Evolutionary conservation across 2,113 vertebrate genomes (phyloP).

Genomic region (Ptilorrhoa leucosticta): DNA sequence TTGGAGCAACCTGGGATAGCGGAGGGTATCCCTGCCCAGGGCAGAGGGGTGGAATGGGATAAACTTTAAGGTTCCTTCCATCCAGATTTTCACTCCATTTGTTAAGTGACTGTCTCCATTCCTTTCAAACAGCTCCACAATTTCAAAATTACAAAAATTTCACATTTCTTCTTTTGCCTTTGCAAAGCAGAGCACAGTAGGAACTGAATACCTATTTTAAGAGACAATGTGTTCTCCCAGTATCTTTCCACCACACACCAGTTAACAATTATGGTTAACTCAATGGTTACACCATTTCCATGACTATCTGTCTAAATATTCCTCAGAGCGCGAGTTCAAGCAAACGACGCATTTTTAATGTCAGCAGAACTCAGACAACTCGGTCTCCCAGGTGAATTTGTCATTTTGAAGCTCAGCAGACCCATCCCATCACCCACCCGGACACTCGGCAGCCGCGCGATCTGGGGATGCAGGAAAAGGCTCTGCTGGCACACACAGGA

Average conservation of each 20-base stretch:
- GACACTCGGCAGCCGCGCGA: slow-evolving; percentile 18
- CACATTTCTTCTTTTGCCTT: neutral
- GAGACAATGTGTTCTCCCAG: neutral
- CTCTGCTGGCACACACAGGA: slow-evolving; percentile 39
- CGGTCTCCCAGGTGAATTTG: slow-evolving; percentile 53
- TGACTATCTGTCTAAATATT: slow-evolving; percentile 13
- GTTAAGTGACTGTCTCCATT: neutral
- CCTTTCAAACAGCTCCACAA: neutral
- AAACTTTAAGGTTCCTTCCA: neutral
- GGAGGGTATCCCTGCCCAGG: neutral
- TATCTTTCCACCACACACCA: neutral
- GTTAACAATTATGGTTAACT: slow-evolving; percentile 69
- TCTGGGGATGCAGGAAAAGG: slow-evolving; percentile 45
- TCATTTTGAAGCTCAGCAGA: slow-evolving; percentile 55
- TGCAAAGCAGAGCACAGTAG: neutral
- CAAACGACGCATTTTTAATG: neutral
- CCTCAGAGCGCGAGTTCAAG: neutral
- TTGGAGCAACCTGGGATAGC: neutral
- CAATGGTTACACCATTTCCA: slow-evolving; percentile 23
- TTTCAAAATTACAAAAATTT: neutral
- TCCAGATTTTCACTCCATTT: neutral
- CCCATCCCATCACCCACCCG: neutral
- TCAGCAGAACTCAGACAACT: slow-evolving; percentile 12
- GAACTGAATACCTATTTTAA: neutral
- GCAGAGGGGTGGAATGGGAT: neutral